Base-by-base conservation (phyloP, 2,113 vertebrate genomes). In the Uropsilus gracilis region DNA sequence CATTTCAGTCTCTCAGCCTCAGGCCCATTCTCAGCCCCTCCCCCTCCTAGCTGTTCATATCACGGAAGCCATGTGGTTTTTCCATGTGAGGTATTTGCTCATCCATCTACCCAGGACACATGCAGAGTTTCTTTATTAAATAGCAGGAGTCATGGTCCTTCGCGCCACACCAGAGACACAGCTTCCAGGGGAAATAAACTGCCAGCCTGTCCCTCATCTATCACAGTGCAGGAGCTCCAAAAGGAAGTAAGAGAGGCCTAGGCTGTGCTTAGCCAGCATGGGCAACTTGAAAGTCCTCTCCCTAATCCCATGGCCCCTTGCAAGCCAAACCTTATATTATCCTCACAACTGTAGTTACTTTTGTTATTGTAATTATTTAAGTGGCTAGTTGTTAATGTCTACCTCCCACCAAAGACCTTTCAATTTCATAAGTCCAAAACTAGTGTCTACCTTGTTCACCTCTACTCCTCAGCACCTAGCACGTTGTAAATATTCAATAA, bases 181-280 rank as follows among this genome's bases (percentile, higher is more conserved):
- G 72, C 94, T 96, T 97, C 97, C 95, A 96, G 83, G 93, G 94
- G 85, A 97, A 97, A 97, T 96, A 88, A 97, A 92, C 84, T 42
- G 32, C 46, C 14, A 22, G 77, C 69, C 46, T 69, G 34, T 55
- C 26, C 69, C 72, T 94, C 96, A 97, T 97, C 91, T 95, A 96
- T 97, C 97, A 97, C 68, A n/a, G 81, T 64, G 39, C 53, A 73
- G 57, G 50, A 95, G 68, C 59, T 17, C 32, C 16, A 53, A 66
- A 84, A 83, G 73, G 53, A 72, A 77, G 53, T 13, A 44, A 24
- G 46, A 68, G 32, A 81, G 46, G 44, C 50, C 72, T 59, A 77
- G 63, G 57, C 34, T 95, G 26, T 77, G 42, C 75, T 81, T 12
- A 90, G 64, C 6, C 28, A 69, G 46, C 42, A 3, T 81, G 59